Conservation (phyloP, 2,888 invertebrate genomes). For the Melinopterus prodromus region DNA sequence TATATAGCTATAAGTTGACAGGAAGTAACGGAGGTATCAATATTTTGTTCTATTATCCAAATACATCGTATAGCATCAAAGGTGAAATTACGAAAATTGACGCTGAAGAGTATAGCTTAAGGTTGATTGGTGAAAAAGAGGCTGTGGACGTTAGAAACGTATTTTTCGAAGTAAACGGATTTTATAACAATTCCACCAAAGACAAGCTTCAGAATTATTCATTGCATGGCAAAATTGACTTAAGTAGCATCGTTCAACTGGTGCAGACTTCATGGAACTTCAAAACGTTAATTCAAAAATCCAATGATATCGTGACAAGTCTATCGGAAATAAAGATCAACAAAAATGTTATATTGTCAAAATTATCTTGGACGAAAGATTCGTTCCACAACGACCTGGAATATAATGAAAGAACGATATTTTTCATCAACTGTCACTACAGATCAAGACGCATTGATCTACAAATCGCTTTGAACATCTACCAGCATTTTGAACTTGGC, state of each 20-base stretch:
- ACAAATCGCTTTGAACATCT: constrained; percentile 43
- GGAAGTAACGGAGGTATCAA: constrained; percentile 32
- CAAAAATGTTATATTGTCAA: constrained; percentile 34
- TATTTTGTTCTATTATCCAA: constrained; percentile 43
- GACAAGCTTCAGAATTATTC: constrained; percentile 41
- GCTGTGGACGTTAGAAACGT: constrained; percentile 25
- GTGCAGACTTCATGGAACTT: constrained; percentile 42
- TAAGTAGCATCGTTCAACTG: constrained; percentile 31
- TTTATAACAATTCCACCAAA: constrained; percentile 41
- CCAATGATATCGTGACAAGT: constrained; percentile 42
- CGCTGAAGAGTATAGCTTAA: constrained; percentile 23
- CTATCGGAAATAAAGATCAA: constrained; percentile 35
- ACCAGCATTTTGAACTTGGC: constrained; percentile 45
- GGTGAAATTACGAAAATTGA: constrained; percentile 35
- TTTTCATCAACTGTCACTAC: constrained; percentile 36
- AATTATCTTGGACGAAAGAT: constrained; percentile 40
- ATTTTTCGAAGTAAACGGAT: constrained; percentile 38
- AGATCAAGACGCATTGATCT: constrained; percentile 22
- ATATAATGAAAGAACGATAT: constrained; percentile 41
- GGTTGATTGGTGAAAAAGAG: constrained; percentile 32
- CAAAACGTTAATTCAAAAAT: constrained; percentile 40
- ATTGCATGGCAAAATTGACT: constrained; percentile 38
- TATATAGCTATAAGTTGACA: constrained; percentile 36
- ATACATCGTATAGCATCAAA: constrained; percentile 39
- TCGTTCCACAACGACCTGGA: constrained; percentile 38